Evolutionary conservation across 2,797 vertebrate genomes (phyloP).

Genomic region (Phoeniculus purpureus): DNA sequence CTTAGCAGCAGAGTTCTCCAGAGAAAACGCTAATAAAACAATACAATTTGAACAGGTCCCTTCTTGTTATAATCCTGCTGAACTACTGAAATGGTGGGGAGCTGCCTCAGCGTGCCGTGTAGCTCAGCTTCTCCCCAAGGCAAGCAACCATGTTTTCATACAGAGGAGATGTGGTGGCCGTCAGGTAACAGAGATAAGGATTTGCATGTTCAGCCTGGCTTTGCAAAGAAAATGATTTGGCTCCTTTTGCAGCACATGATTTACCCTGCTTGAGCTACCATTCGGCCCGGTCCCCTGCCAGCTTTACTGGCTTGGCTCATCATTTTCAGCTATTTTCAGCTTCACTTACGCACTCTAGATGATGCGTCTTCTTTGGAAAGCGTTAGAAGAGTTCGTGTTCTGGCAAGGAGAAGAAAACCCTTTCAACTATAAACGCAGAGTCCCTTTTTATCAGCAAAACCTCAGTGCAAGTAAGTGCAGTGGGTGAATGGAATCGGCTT

Average conservation of each 20-base stretch:
- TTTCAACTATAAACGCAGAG: not conserved
- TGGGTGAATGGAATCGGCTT: not conserved
- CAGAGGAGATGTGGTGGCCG: not conserved
- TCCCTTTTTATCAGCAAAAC: not conserved
- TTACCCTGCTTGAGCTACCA: not conserved
- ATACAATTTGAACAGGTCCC: constrained; percentile 5
- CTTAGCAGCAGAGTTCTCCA: not conserved
- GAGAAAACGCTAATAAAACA: not conserved
- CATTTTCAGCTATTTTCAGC: constrained; percentile 29
- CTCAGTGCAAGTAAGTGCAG: not conserved
- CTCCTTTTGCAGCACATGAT: not conserved
- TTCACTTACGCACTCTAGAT: not conserved
- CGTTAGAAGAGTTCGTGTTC: not conserved
- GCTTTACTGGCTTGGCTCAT: not conserved
- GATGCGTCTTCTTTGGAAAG: not conserved
- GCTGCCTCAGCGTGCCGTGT: not conserved
- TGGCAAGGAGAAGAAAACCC: not conserved
- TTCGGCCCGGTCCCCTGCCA: not conserved
- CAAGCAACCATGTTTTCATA: not conserved
- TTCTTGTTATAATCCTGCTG: not conserved
- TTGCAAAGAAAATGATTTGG: constrained; percentile 1
- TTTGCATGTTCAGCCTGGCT: not conserved
- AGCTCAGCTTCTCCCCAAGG: not conserved
- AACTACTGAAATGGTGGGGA: not conserved
- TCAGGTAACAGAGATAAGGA: not conserved